Conservation (phyloP, 1,140 invertebrate genomes). For the Tetragnatha versicolor region DNA sequence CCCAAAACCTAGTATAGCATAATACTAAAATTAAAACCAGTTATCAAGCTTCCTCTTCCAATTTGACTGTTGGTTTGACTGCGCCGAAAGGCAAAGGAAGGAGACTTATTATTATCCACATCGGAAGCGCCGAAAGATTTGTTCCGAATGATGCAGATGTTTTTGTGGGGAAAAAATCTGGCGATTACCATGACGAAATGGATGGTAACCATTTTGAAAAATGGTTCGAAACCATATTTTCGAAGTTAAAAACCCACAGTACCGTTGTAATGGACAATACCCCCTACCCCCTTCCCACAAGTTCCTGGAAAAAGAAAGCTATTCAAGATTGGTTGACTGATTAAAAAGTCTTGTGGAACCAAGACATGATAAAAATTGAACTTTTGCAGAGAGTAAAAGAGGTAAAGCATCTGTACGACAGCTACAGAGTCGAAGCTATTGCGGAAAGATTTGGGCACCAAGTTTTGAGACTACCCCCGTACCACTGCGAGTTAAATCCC, state of each 20-base stretch:
- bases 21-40: not conserved
- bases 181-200: not conserved
- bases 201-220: not conserved
- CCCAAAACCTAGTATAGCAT: too few species aligned
- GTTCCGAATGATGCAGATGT: not conserved
- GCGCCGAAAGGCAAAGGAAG: too few species aligned
- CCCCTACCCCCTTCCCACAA: not conserved
- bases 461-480: too few species aligned
- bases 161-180: too few species aligned
- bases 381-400: not conserved
- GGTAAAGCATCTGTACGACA: not conserved
- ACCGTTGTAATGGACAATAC: not conserved
- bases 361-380: not conserved
- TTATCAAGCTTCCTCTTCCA: not conserved
- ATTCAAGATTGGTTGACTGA: not conserved
- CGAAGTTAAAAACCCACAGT: not conserved
- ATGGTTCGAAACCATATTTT: not conserved
- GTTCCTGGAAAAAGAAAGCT: not conserved
- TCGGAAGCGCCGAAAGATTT: not conserved
- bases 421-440: not conserved
- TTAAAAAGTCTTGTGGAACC: not conserved
- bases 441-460: not conserved
- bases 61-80: too few species aligned
- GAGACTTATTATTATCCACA: too few species aligned
- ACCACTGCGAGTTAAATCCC: too few species aligned